Evolutionary conservation across 2,113 vertebrate genomes (phyloP).

Genomic region (Centropus bengalensis): DNA sequence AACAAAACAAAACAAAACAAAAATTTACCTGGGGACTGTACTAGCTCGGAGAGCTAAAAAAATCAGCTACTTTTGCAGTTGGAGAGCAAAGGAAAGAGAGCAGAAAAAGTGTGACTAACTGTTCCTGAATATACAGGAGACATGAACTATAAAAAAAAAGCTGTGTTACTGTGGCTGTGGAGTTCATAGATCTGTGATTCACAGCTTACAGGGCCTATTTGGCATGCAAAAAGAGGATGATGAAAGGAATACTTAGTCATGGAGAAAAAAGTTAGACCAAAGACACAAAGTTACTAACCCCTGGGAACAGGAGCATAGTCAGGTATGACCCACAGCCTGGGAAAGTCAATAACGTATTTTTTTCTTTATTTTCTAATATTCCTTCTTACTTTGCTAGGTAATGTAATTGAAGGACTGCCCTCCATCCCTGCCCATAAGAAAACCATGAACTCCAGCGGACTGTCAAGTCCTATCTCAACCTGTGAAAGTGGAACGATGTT

Average conservation of each 20-base stretch:
- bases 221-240: constrained; percentile 46
- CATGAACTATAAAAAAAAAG: constrained; percentile 17
- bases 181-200: constrained; percentile 59
- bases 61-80: neutral
- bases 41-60: neutral
- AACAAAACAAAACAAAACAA: neutral
- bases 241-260: constrained; percentile 56
- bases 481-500: neutral
- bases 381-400: neutral
- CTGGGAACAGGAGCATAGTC: neutral
- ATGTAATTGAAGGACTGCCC: neutral
- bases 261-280: constrained; percentile 44
- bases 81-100: neutral
- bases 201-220: constrained; percentile 33
- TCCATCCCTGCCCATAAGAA: neutral
- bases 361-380: neutral
- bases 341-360: neutral
- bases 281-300: neutral
- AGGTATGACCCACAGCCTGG: neutral
- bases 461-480: neutral
- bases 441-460: neutral
- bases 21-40: neutral
- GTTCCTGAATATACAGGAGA: constrained; percentile 1
- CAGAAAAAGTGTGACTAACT: constrained; percentile 22
- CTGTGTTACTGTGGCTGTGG: constrained; percentile 16